phyloP scores from a whole-genome alignment of 2,797 vertebrate genomes.

The Schizothorax lantsangensis region DNA sequence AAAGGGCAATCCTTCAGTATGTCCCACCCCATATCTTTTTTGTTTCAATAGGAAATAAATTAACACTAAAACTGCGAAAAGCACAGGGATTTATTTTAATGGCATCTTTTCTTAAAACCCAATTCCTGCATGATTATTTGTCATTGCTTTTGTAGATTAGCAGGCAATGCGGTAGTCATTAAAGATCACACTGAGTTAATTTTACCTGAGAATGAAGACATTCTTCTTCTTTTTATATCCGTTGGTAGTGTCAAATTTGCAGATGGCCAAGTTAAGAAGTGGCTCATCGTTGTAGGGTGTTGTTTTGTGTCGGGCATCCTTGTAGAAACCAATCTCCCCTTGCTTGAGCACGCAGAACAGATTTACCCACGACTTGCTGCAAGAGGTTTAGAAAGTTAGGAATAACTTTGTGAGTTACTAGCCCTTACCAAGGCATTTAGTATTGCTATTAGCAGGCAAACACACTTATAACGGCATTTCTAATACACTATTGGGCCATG shows the following conservation, averaged over 20 bases:
- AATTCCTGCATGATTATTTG: neutral
- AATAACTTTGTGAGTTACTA: neutral
- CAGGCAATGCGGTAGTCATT: neutral
- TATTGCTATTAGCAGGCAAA: neutral
- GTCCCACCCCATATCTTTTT: neutral
- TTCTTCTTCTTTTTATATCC: constrained; percentile 96
- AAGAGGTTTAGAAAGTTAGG: neutral
- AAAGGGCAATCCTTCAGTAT: neutral
- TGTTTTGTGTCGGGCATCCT: constrained; percentile 84
- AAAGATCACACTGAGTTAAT: neutral
- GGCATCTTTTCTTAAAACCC: neutral
- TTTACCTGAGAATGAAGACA: constrained; percentile 91
- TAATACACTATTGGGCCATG: neutral
- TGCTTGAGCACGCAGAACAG: constrained; percentile 90
- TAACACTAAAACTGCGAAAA: neutral
- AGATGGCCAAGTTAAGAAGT: constrained; percentile 82
- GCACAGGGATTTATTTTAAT: neutral
- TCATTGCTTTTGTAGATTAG: neutral
- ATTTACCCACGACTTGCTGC: constrained; percentile 89
- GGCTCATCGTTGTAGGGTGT: constrained; percentile 88
- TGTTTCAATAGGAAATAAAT: neutral
- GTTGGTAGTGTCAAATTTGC: constrained; percentile 86
- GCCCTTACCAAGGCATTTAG: neutral
- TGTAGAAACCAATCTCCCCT: constrained; percentile 88
- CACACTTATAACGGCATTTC: neutral